These are phyloP conservation scores for Tenualosa thibaudeaui DNA, from an alignment of 2,797 vertebrate species.

Conservation along the genomic window DNA sequence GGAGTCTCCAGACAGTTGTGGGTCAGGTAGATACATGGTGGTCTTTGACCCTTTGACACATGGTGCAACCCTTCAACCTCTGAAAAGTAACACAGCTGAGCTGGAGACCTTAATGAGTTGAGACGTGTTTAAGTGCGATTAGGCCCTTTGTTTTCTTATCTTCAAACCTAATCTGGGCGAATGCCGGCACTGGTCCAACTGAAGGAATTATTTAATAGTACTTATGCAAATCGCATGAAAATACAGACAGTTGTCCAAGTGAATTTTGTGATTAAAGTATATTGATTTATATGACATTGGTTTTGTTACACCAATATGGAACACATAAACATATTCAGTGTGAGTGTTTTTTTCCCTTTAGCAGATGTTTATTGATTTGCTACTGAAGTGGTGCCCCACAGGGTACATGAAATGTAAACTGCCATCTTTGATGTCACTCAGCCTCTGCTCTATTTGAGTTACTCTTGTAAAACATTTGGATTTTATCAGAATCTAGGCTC, in stretches of 20 bases:
- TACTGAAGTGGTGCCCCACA: background rate
- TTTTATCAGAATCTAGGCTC: background rate
- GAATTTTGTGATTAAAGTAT: background rate
- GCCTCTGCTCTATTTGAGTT: background rate
- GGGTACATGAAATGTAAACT: background rate
- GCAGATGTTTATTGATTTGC: background rate
- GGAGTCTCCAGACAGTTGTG: background rate
- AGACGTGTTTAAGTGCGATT: background rate
- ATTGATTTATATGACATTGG: background rate
- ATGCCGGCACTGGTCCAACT: background rate
- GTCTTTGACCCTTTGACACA: background rate
- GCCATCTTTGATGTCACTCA: background rate
- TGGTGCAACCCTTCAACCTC: background rate
- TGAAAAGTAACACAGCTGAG: background rate
- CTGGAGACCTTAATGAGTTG: background rate
- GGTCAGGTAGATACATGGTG: constrained; percentile 14
- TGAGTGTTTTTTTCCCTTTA: background rate
- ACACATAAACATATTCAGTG: background rate
- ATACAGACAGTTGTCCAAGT: background rate
- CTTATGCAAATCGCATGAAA: background rate
- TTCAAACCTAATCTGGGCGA: background rate
- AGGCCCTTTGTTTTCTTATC: background rate
- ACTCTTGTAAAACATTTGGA: background rate
- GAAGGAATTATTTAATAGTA: constrained; percentile 1
- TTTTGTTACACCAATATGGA: background rate